Percentiles rank a stretch among this genome's conserved stretches.
These are phyloP conservation scores for Cheilosia vernalis DNA, from an alignment of 2,888 invertebrate species.

Conservation along the genomic window DNA sequence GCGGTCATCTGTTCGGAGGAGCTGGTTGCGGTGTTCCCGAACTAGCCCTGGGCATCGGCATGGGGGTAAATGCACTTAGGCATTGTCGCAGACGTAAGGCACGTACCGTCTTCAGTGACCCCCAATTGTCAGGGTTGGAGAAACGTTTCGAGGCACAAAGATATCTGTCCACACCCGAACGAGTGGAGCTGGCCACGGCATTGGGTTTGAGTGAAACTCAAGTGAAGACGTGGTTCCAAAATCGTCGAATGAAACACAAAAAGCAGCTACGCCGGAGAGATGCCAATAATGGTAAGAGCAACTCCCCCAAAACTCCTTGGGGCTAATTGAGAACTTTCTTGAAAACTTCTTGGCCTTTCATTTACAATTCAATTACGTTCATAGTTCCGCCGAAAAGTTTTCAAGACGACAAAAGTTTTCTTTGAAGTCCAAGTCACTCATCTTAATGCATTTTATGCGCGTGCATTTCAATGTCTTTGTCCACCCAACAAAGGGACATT, in stretches of 20 bases:
- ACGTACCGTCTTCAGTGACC: constrained; percentile 94
- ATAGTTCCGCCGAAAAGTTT: constrained; percentile 24
- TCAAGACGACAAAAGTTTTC: constrained; percentile 42
- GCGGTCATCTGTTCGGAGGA: constrained; percentile 82
- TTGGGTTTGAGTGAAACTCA: constrained; percentile 97
- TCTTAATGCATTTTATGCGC: constrained; percentile 64
- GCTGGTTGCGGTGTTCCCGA: constrained; percentile 81
- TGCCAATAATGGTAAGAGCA: constrained; percentile 81
- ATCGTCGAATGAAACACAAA: constrained; percentile 98
- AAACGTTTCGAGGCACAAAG: constrained; percentile 97
- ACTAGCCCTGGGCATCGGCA: constrained; percentile 82
- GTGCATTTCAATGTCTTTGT: constrained; percentile 11
- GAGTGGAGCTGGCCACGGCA: constrained; percentile 96
- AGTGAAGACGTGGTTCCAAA: constrained; percentile 99
- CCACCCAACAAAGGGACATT: constrained; percentile 29
- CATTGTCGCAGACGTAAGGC: constrained; percentile 98
- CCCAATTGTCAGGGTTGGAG: constrained; percentile 93
- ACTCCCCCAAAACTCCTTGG: constrained; percentile 11
- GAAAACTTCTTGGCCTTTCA: constrained; percentile 60
- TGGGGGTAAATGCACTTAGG: constrained; percentile 88
- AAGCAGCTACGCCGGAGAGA: constrained; percentile 88
- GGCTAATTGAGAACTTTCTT: constrained; percentile 59
- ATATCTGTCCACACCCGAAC: constrained; percentile 97
- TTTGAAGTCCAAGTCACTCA: constrained; percentile 36
- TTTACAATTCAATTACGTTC: constrained; percentile 45